phyloP scores from a whole-genome alignment of 2,797 vertebrate species.

The Bucorvus abyssinicus region DNA sequence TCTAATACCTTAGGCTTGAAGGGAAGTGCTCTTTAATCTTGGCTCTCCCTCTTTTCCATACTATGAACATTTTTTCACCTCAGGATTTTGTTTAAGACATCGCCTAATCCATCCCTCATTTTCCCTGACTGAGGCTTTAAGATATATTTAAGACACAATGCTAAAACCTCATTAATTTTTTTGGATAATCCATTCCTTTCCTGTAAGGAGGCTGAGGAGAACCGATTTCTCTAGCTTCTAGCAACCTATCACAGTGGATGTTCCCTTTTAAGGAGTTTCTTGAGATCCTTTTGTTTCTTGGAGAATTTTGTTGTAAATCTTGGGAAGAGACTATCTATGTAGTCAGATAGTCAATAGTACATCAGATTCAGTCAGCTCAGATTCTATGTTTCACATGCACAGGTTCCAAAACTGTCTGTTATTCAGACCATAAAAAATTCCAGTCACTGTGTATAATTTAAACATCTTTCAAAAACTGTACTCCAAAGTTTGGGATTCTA shows the following conservation, averaged over 20 bases:
- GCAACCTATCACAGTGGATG: not conserved
- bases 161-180: not conserved
- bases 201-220: not conserved
- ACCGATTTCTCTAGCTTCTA: not conserved
- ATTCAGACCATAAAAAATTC: conserved; percentile 15
- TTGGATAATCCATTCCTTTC: not conserved
- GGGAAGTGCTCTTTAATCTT: not conserved
- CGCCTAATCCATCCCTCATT: not conserved
- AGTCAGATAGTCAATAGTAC: not conserved
- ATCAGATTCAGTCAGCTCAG: not conserved
- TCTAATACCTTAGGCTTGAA: not conserved
- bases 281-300: not conserved
- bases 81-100: not conserved
- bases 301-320: not conserved
- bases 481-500: conserved; percentile 40
- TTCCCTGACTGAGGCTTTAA: not conserved
- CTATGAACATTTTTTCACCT: not conserved
- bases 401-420: not conserved
- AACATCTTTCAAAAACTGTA: conserved; percentile 30
- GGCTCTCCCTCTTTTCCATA: not conserved
- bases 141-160: not conserved
- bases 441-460: conserved; percentile 25
- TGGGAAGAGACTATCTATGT: not conserved
- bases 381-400: not conserved
- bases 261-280: not conserved